Base-by-base conservation (phyloP, 2,113 vertebrate species). In the Lutjanus erythropterus region DNA sequence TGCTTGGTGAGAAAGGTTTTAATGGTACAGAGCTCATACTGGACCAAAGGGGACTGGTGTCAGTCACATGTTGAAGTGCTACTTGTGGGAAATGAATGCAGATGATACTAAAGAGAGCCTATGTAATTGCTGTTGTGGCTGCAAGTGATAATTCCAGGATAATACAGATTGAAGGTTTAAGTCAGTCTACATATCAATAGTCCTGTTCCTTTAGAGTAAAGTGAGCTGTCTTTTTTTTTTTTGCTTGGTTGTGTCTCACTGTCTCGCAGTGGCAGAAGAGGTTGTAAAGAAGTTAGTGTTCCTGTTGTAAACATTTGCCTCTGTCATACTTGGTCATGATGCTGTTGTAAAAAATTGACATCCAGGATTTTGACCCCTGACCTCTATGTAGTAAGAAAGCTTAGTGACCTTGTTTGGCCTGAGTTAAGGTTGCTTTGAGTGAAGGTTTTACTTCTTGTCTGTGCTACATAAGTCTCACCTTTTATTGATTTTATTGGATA, bases 1-100 rank as follows among this genome's bases (percentile, higher is more conserved):
- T 89, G 92, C 89, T 90, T 33, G 76, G 29, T 5, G 73, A 68
- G 86, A 69, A 64, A 44, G 62, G 39, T 78, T 84, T 85, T 71
- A 73, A 61, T 60, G 69, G 83, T 19, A 12, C 9, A 6, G 64
- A 58, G 58, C 46, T 67, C 46, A 29, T 5, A 16, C 52, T 35
- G 5, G 55, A 69, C 27, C 12, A 3, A 21, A 66, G 37, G 44
- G 12, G 42, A 23, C 59, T 18, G 62, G 31, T 64, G 77, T 81
- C 72, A 27, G 31, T 53, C 61, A 37, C 47, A 44, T 31, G 50
- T 46, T 19, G 25, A 37, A 74, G 37, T 29, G 25, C 18, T 3
- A 21, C 37, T 27, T 18, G 60, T 9, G 23, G 39, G 23, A 64
- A 27, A 7, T 44, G 15, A 11, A 14, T 19, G 42, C 50, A 47